Evolutionary conservation across 2,888 invertebrate species (phyloP).

Genomic region (Bedellia somnulentella): DNA sequence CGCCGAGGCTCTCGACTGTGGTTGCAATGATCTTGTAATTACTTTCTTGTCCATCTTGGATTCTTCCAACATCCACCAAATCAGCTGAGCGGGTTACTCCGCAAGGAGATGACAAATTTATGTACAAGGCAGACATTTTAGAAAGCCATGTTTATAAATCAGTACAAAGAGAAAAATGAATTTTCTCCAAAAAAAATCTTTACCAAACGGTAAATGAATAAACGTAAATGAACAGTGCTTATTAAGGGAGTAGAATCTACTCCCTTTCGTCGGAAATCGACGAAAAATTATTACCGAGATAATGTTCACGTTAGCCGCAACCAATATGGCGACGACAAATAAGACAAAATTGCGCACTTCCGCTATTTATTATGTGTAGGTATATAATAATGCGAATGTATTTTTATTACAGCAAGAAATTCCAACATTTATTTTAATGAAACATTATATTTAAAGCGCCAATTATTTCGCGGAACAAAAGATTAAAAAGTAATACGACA

Average conservation of each 20-base stretch:
- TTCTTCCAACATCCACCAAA: constrained; percentile 58
- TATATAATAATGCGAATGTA: too few species aligned
- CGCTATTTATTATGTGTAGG: too few species aligned
- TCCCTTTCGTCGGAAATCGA: constrained; percentile 70
- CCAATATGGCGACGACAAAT: constrained; percentile 75
- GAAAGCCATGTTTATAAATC: constrained; percentile 75
- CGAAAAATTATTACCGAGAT: constrained; percentile 52
- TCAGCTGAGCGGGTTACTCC: constrained; percentile 65
- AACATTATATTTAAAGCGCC: too few species aligned
- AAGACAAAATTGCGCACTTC: constrained; percentile 59
- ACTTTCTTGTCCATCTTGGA: constrained; percentile 78
- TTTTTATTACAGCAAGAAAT: too few species aligned
- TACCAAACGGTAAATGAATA: constrained; percentile 32
- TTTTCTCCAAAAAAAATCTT: constrained; percentile 24
- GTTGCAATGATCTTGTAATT: constrained; percentile 67
- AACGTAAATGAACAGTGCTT: constrained; percentile 27
- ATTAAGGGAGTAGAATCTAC: constrained; percentile 63
- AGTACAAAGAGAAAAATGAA: constrained; percentile 56
- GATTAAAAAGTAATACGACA: too few species aligned
- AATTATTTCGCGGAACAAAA: too few species aligned
- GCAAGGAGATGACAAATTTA: constrained; percentile 70
- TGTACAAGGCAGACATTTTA: constrained; percentile 77
- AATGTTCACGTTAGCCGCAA: constrained; percentile 60
- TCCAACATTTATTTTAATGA: too few species aligned
- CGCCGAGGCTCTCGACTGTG: constrained; percentile 69